A percentile compares a stretch with the other conserved stretches of the same genome.
These are phyloP conservation scores for Synanceia verrucosa DNA, from an alignment of 2,797 vertebrate genomes.

Conservation along the genomic window DNA sequence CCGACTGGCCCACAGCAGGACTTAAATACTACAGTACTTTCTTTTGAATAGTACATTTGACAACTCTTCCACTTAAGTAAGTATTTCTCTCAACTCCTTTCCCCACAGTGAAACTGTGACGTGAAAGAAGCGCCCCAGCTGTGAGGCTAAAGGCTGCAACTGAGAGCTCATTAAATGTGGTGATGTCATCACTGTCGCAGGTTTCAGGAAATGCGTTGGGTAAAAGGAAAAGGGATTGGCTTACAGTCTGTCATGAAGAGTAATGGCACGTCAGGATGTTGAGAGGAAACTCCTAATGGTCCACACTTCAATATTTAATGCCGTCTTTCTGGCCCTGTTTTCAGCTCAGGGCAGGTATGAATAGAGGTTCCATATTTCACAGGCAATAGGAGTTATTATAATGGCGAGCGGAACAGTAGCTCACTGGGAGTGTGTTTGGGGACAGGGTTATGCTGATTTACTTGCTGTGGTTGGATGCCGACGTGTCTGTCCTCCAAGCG, in stretches of 20 bases:
- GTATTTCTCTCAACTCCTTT: conserved; percentile 20
- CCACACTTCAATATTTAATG: conserved; percentile 80
- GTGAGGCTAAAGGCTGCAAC: conserved; percentile 25
- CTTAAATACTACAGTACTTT: background rate
- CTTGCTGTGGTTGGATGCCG: background rate
- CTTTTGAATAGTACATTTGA: conserved; percentile 4
- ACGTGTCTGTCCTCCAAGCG: conserved; percentile 10
- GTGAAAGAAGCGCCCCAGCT: conserved; percentile 12
- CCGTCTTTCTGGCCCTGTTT: conserved; percentile 66
- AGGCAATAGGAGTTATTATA: conserved; percentile 60
- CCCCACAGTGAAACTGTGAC: background rate
- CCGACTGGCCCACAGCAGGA: background rate
- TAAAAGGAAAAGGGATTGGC: conserved; percentile 54
- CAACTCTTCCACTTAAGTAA: conserved; percentile 6
- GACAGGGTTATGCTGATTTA: conserved; percentile 40
- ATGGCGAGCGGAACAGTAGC: conserved; percentile 42
- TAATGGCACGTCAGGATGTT: conserved; percentile 69
- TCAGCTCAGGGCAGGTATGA: conserved; percentile 61
- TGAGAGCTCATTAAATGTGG: conserved; percentile 57
- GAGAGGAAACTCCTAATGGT: conserved; percentile 78
- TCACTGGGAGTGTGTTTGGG: conserved; percentile 41
- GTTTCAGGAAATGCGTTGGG: conserved; percentile 54
- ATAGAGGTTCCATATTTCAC: conserved; percentile 63
- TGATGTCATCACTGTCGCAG: conserved; percentile 45
- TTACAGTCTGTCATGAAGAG: conserved; percentile 61